A percentile compares a stretch with the other conserved stretches of the same genome.
phyloP scores from a whole-genome alignment of 53 echinoderm and acorn worm species.

The Pentamera pediparva region DNA sequence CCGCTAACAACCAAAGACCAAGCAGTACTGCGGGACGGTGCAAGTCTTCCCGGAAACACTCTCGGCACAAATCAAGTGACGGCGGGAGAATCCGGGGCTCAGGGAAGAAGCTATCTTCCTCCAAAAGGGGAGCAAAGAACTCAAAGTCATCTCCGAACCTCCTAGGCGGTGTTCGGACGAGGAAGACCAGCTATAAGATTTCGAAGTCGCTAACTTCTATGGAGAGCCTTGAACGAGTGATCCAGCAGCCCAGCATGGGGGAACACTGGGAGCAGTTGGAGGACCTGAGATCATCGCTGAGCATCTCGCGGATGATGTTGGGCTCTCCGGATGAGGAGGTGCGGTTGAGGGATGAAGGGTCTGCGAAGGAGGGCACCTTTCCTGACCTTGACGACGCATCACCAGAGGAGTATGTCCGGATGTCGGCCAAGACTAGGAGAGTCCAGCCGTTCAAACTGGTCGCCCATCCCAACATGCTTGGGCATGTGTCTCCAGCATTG shows the following conservation, averaged over 20 bases:
- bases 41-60: background rate
- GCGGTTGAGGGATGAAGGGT: background rate
- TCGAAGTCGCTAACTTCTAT: slow-evolving; percentile 67
- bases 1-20: background rate
- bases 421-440: slow-evolving; percentile 65
- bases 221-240: slow-evolving; percentile 24
- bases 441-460: slow-evolving; percentile 69
- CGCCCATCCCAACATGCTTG: slow-evolving; percentile 76
- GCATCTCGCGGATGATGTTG: slow-evolving; percentile 74
- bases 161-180: slow-evolving; percentile 40
- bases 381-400: slow-evolving; percentile 50
- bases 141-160: slow-evolving; percentile 45
- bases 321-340: slow-evolving; percentile 38
- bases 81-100: slow-evolving; percentile 3
- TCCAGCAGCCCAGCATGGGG: slow-evolving; percentile 13
- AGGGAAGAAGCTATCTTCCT: slow-evolving; percentile 15
- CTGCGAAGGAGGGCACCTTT: slow-evolving; percentile 15
- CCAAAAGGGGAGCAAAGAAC: slow-evolving; percentile 51
- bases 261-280: slow-evolving; percentile 38
- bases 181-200: slow-evolving; percentile 49
- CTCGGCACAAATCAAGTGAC: background rate
- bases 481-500: slow-evolving; percentile 48
- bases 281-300: slow-evolving; percentile 68
- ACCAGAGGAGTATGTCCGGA: slow-evolving; percentile 65
- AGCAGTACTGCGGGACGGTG: background rate